Evolutionary conservation across 92 coral and sea anemone genomes (phyloP).

Genomic region (Anthopleura xanthogrammica): DNA sequence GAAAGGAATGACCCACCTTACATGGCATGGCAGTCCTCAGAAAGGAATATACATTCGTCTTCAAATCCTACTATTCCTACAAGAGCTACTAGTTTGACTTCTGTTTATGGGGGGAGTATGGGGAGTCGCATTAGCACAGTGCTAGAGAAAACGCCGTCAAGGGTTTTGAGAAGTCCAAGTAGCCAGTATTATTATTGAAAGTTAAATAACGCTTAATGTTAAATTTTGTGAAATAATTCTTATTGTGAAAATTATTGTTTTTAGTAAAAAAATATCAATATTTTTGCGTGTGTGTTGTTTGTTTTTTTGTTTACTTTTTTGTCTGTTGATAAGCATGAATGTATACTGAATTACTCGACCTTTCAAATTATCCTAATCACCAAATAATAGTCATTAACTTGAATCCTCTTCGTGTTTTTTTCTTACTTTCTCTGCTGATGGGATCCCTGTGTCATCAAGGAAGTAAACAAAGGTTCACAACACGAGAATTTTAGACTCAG

Average conservation of each 20-base stretch:
- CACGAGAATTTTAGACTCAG: too few relatives aligned
- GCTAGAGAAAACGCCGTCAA: too few relatives aligned
- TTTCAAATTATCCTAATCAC: background rate
- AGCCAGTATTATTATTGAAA: background rate
- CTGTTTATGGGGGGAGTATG: background rate
- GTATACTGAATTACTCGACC: background rate
- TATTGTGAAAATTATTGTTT: too few relatives aligned
- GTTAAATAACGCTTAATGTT: too few relatives aligned
- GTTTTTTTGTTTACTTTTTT: background rate
- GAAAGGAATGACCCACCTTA: slow-evolving; percentile 36
- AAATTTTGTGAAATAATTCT: too few relatives aligned
- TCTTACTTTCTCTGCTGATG: too few relatives aligned
- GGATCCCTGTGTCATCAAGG: too few relatives aligned
- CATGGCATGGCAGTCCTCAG: slow-evolving; percentile 38
- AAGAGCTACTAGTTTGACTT: background rate
- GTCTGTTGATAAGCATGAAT: background rate
- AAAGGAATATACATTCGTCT: slow-evolving; percentile 16
- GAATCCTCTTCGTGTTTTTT: too few relatives aligned
- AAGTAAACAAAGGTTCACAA: too few relatives aligned
- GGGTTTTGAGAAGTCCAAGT: background rate
- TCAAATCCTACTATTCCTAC: background rate
- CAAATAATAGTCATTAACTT: background rate
- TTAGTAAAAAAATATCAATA: background rate
- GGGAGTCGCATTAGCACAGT: background rate
- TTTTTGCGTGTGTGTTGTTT: background rate